Percentiles rank a stretch among this genome's conserved stretches.
These are phyloP conservation scores for Oncorhynchus clarkii DNA, from an alignment of 2,113 vertebrate species.

Conservation along the genomic window DNA sequence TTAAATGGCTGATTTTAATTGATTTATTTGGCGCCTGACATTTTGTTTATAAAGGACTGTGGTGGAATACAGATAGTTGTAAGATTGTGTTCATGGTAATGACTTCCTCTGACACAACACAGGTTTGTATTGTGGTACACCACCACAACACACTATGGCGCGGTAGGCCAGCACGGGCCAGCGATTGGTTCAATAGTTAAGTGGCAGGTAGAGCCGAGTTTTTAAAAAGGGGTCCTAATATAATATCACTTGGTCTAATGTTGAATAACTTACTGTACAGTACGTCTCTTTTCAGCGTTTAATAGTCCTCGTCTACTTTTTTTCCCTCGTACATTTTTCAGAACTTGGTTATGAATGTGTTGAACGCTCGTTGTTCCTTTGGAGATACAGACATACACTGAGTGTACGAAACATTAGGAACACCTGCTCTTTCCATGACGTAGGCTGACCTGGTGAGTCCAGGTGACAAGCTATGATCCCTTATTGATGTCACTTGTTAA, in stretches of 20 bases:
- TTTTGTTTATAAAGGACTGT: constrained; percentile 31
- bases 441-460: too few species aligned
- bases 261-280: not conserved
- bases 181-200: constrained; percentile 56
- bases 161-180: constrained; percentile 13
- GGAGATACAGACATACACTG: not conserved
- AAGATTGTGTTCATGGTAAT: constrained; percentile 24
- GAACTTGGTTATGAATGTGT: not conserved
- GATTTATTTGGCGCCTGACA: constrained; percentile 41
- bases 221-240: constrained; percentile 36
- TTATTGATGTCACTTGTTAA: too few species aligned
- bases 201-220: constrained; percentile 28
- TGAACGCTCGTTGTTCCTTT: not conserved
- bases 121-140: constrained; percentile 19
- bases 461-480: too few species aligned
- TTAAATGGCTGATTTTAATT: constrained; percentile 38
- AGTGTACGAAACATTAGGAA: too few species aligned
- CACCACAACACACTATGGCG: constrained; percentile 36
- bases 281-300: not conserved
- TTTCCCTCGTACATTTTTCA: not conserved
- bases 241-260: constrained; percentile 37
- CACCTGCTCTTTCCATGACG: too few species aligned
- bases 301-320: too few species aligned
- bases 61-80: constrained; percentile 29
- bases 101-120: constrained; percentile 23